Evolutionary conservation across 2,888 invertebrate genomes (phyloP), one percentile per base, ranked within the genome.

Genomic region (Drosophila austrosaltans): DNA sequence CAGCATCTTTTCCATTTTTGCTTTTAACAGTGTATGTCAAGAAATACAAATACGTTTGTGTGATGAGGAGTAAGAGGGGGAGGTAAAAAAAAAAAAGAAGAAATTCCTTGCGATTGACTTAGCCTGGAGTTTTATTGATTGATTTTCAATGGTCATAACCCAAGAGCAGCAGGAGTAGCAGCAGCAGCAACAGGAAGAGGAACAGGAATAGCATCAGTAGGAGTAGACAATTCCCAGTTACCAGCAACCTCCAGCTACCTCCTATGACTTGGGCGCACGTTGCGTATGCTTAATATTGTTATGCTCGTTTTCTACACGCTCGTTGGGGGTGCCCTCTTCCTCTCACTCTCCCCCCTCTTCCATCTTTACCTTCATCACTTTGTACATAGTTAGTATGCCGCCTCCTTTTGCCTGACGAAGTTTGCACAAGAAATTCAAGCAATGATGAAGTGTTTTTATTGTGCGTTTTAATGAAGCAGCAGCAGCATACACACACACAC

Each of bases 71-170:
- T 2, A 8, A 36, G 36, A 36, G 8, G 8, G 36, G 36, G 2
- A 36, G 36, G 36, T 6, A 32, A 32, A 32, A 32, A 5, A 32
- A 32, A 32, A 32, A 36, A 36, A 8, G 10, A 53, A 28, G 54
- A 70, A 75, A 89, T 89, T 84, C 81, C 88, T 80, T 77, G 69
- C 89, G 76, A 87, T 87, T 82, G 87, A 86, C 85, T 86, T 85
- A 62, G 82, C 78, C 70, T 65, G 72, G 72, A 87, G 86, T 84
- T 86, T 84, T 89, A 89, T 86, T 89, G 86, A 86, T 86, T 85
- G 87, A 86, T 86, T 87, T 76, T 79, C 87, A 81, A 78, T 82
- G 80, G 80, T 67, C 84, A 64, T 69, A 63, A 75, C 84, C 66
- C 68, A 74, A 71, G 22, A 53, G 48, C 75, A 60, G 56, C 39